These are phyloP conservation scores for Plebejus argus DNA, from an alignment of 2,888 invertebrate species.

Conservation along the genomic window DNA sequence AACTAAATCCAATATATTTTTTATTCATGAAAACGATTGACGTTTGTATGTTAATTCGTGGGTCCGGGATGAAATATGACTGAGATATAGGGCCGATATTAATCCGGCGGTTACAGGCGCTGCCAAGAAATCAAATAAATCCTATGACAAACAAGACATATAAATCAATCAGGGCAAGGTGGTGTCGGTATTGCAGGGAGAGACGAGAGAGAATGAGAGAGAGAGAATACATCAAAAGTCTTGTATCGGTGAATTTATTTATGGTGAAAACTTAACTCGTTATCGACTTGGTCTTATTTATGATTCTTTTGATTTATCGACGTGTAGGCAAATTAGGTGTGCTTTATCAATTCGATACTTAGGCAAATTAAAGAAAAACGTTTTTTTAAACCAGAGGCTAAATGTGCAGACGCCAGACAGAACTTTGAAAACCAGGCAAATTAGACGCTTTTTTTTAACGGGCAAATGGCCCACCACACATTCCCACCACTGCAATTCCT, in stretches of 20 bases:
- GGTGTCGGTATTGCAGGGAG: slow-evolving; percentile 67
- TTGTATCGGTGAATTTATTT: slow-evolving; percentile 79
- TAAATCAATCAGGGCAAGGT: slow-evolving; percentile 80
- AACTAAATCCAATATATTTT: slow-evolving; percentile 81
- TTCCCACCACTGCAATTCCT: no score
- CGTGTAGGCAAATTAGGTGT: slow-evolving; percentile 25
- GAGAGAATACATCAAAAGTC: slow-evolving; percentile 56
- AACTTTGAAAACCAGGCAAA: no score
- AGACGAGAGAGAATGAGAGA: slow-evolving; percentile 48
- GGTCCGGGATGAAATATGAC: slow-evolving; percentile 78
- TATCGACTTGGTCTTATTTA: slow-evolving; percentile 71
- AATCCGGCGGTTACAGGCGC: slow-evolving; percentile 75
- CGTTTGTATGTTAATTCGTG: slow-evolving; percentile 81
- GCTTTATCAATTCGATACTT: no score
- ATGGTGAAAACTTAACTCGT: slow-evolving; percentile 74
- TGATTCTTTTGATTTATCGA: slow-evolving; percentile 66
- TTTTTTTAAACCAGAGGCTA: no score
- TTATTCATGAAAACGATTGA: slow-evolving; percentile 81
- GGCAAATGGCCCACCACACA: no score
- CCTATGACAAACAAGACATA: slow-evolving; percentile 81
- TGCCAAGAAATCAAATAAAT: slow-evolving; percentile 82
- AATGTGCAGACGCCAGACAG: no score
- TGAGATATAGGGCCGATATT: slow-evolving; percentile 78
- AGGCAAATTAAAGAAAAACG: no score
- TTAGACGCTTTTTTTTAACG: no score